Conservation (phyloP, 2,888 invertebrate genomes). For the Ophion slaviceki region DNA sequence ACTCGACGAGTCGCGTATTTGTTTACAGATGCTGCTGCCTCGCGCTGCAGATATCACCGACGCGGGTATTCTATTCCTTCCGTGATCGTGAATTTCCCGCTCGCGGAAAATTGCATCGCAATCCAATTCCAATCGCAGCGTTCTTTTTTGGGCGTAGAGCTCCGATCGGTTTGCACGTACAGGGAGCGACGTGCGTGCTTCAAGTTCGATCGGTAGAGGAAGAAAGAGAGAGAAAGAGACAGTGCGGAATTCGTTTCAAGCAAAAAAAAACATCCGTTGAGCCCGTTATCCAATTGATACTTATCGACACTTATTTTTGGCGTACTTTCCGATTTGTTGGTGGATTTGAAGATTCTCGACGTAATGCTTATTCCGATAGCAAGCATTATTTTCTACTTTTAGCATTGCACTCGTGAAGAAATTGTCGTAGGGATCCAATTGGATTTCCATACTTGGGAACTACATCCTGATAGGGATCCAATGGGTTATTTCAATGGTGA, state of each 20-base stretch:
- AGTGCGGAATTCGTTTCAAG: background rate
- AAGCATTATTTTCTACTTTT: background rate
- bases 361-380: no score
- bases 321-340: no score
- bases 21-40: conserved; percentile 1
- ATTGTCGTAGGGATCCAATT: no score
- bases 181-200: background rate
- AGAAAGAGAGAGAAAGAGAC: background rate
- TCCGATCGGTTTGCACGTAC: background rate
- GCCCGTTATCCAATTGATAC: no score
- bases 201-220: background rate
- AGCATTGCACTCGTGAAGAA: background rate
- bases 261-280: no score
- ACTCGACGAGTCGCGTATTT: conserved; percentile 42
- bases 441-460: no score
- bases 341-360: no score
- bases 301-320: no score
- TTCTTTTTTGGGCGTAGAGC: background rate
- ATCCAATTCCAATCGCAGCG: background rate
- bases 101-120: background rate
- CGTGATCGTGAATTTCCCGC: background rate
- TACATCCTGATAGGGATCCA: no score
- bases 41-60: background rate
- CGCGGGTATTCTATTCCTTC: conserved; percentile 3
- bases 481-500: no score